Conservation (phyloP, 2,113 vertebrate species). For the Reinhardtius hippoglossoides region DNA sequence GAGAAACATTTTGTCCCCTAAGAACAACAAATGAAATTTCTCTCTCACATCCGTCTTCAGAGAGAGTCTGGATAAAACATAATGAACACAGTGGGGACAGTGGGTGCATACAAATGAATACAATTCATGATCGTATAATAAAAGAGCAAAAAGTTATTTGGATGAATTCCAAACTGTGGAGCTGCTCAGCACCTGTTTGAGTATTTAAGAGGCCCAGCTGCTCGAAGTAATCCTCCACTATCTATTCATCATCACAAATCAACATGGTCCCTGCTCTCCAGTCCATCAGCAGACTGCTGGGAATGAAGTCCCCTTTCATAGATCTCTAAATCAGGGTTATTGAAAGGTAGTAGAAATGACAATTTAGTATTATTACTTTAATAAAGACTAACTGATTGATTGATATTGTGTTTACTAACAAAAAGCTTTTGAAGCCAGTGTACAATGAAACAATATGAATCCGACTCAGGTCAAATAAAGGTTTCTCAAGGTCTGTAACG, state of each 20-base stretch:
- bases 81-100: background rate
- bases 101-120: background rate
- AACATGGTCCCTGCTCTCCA: background rate
- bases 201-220: constrained; percentile 17
- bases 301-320: too few relatives aligned
- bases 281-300: too few relatives aligned
- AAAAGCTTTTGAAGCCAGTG: too few relatives aligned
- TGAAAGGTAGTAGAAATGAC: too few relatives aligned
- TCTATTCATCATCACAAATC: background rate
- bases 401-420: background rate
- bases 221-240: background rate
- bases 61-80: background rate
- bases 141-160: background rate
- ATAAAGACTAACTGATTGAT: too few relatives aligned
- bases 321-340: too few relatives aligned
- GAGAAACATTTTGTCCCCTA: background rate
- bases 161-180: background rate
- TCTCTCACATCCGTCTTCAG: background rate
- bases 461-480: background rate
- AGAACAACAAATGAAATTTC: background rate
- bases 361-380: too few relatives aligned
- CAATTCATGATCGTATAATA: background rate
- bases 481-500: background rate
- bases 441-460: background rate
- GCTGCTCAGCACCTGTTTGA: constrained; percentile 9